A percentile compares a stretch with the other conserved stretches of the same genome.
Evolutionary conservation across 2,797 vertebrate species (phyloP).

Genomic region (Anolis apletophallus): DNA sequence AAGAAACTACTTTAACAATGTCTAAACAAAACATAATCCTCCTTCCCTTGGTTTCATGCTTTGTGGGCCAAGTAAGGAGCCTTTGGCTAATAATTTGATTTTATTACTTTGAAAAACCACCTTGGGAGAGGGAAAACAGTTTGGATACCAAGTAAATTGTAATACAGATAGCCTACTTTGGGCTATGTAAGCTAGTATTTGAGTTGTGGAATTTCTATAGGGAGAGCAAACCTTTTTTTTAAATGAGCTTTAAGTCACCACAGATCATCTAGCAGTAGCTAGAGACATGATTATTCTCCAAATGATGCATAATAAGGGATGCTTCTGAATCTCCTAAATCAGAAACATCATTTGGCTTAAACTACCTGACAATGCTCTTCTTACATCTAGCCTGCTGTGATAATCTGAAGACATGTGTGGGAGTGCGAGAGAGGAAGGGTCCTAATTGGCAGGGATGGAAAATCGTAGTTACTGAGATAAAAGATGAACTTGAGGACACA

Average conservation of each 20-base stretch:
- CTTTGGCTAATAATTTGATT: neutral
- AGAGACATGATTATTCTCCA: slow-evolving; percentile 10
- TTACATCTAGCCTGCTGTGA: slow-evolving; percentile 33
- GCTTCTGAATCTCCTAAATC: neutral
- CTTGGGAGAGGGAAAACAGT: neutral
- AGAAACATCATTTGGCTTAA: neutral
- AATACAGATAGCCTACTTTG: neutral
- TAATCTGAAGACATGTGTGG: neutral
- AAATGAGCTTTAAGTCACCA: neutral
- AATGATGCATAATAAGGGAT: neutral
- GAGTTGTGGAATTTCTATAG: neutral
- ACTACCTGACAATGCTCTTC: slow-evolving; percentile 38
- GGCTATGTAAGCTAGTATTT: neutral
- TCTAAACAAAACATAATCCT: fast-evolving
- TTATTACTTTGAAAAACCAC: fast-evolving
- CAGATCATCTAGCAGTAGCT: neutral
- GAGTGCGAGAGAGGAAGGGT: slow-evolving; percentile 22
- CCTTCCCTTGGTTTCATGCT: neutral
- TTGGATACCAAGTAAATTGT: neutral
- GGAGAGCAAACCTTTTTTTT: neutral
- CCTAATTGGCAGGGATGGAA: slow-evolving; percentile 64
- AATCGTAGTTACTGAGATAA: slow-evolving; percentile 72
- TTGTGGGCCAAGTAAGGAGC: fast-evolving
- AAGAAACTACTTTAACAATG: neutral
- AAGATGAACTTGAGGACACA: slow-evolving; percentile 63